Evolutionary conservation across 2,113 vertebrate genomes (phyloP), one percentile per base, ranked within the genome.

Genomic region (Varanus komodoensis): DNA sequence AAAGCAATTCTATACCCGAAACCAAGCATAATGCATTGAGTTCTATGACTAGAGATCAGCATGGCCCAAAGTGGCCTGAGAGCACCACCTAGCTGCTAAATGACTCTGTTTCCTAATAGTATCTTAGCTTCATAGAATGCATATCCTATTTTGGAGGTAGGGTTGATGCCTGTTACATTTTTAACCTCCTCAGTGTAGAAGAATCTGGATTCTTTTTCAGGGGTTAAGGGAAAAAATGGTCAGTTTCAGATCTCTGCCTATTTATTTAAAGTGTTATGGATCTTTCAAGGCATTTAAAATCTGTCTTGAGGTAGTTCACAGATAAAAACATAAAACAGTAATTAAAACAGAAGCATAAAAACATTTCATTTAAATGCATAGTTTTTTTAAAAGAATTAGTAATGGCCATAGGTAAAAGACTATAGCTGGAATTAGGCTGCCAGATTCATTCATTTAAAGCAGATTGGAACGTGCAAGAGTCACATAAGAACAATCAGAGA

Each of bases 81-180:
- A 94, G 93, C 92, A 82, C 96, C 96, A 95, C 74, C 96, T 96
- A 80, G 89, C 94, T 88, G 92, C 82, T 90, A 29, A 61, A 92
- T 32, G 1, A 61, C 14, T 57, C 32, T 12, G 7, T 21, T 83
- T 38, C 21, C 21, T 75, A 34, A 85, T n/a, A 3, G 64, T 8
- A 8, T 9, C 38, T 81, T 38, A 48, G 5, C n/a, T 69, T 67
- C 34, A n/a, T 12, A n/a, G 11, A n/a, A 75, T 27, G 29, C 4
- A 21, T 29, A 3, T 17, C 79, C 19, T 9, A n/a, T 17, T 48
- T 23, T 86, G 54, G 9, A 44, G 3, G 34, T 86, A 25, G n/a
- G 29, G 19, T 57, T 21, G 19, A 6, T 86, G 4, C 9, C 21
- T 8, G 29, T 67, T 44, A 9, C 27, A 74, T 14, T 74, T 73